Conservation (phyloP, 1,140 invertebrate genomes). For the Ridgeia piscesae region DNA sequence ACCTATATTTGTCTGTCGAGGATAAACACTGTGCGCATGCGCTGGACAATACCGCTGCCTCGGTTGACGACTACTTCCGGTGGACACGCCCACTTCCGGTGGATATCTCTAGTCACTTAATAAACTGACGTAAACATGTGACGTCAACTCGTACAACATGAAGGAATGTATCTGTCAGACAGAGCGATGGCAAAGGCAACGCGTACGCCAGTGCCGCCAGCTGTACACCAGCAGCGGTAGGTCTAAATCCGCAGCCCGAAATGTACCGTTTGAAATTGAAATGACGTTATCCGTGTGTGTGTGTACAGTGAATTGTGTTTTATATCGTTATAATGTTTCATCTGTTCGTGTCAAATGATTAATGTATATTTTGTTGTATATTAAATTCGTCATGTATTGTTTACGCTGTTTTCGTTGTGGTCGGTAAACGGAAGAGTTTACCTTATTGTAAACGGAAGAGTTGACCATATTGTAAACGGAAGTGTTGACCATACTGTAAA, state of each 20-base stretch:
- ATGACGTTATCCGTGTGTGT: not conserved
- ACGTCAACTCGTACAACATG: not conserved
- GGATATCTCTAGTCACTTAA: not conserved
- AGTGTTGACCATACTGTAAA: too few species aligned
- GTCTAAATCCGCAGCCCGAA: not conserved
- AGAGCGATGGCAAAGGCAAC: not conserved
- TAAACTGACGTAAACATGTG: not conserved
- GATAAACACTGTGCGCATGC: not conserved
- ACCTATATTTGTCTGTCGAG: not conserved
- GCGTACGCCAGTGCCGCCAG: not conserved
- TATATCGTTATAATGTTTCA: conserved; percentile 6
- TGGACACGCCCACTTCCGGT: not conserved
- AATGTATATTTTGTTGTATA: not conserved
- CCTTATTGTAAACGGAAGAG: too few species aligned
- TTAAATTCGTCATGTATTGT: conserved; percentile 6
- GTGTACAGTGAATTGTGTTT: conserved; percentile 1
- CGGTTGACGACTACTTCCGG: not conserved
- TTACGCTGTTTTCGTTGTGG: not conserved
- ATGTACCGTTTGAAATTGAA: not conserved
- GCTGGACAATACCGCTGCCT: not conserved
- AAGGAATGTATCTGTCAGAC: not conserved
- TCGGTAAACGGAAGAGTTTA: too few species aligned
- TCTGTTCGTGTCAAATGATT: not conserved
- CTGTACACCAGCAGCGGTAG: not conserved
- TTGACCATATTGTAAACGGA: too few species aligned